A percentile compares a stretch with the other conserved stretches of the same genome.
Conservation (phyloP, 2,113 vertebrate species). For the Osmerus mordax region DNA sequence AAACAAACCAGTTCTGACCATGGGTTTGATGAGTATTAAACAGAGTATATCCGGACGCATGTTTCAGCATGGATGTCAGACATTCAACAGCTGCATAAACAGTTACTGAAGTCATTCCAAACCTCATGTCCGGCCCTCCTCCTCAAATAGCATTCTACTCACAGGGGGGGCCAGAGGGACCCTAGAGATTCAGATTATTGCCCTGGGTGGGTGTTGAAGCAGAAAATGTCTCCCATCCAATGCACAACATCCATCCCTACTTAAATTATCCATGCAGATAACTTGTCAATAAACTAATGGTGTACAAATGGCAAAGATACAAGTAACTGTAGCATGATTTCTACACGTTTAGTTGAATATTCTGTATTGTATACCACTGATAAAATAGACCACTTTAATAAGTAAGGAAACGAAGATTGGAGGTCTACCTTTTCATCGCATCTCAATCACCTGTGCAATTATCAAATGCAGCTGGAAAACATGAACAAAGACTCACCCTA, state of each 20-base stretch:
- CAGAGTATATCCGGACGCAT: slow-evolving; percentile 4
- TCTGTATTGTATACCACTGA: no score
- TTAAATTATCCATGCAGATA: slow-evolving; percentile 3
- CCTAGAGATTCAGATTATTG: slow-evolving; percentile 1
- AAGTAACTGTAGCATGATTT: no score
- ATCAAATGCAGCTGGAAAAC: slow-evolving; percentile 25
- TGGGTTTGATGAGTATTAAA: background rate
- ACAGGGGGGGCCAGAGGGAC: slow-evolving; percentile 13
- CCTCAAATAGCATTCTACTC: slow-evolving; percentile 41
- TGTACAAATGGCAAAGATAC: no score
- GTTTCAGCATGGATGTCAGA: slow-evolving; percentile 37
- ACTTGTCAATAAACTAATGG: background rate
- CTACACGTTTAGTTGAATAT: no score
- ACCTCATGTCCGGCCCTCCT: slow-evolving; percentile 29
- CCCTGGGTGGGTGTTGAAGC: background rate
- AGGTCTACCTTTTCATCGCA: slow-evolving; percentile 1
- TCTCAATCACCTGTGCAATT: slow-evolving; percentile 16
- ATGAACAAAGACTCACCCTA: slow-evolving; percentile 18
- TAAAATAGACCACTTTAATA: background rate
- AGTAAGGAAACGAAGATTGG: background rate
- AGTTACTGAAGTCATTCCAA: slow-evolving; percentile 41
- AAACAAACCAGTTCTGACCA: background rate
- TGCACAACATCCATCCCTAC: slow-evolving; percentile 22
- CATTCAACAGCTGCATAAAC: slow-evolving; percentile 61
- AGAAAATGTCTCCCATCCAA: slow-evolving; percentile 11